phyloP scores from a whole-genome alignment of 2,888 invertebrate genomes.

The Apomyelois bistriatella region DNA sequence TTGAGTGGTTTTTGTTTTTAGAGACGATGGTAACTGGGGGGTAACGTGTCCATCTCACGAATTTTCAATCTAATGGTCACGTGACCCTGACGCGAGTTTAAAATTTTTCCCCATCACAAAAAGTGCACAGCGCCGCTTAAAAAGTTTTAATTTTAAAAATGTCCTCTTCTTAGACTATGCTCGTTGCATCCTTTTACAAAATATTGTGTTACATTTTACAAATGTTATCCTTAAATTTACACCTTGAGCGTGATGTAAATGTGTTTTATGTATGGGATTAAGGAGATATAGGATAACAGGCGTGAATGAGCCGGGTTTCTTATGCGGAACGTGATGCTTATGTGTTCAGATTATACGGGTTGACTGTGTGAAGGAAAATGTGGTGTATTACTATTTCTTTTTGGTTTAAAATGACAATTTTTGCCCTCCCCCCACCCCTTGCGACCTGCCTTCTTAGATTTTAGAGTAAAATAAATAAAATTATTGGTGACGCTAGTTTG shows the following conservation, averaged over 20 bases:
- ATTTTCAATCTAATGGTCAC: no score
- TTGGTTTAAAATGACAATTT: not conserved
- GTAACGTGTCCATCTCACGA: no score
- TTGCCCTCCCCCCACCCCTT: no score
- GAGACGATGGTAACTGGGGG: no score
- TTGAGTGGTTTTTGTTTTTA: no score
- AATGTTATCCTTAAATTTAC: slow-evolving; percentile 10
- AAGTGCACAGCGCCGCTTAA: no score
- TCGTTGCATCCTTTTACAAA: not conserved
- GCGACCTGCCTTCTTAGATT: no score
- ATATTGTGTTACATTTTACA: slow-evolving; percentile 6
- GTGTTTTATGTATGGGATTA: slow-evolving; percentile 10
- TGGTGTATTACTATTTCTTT: not conserved
- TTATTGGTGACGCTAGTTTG: no score
- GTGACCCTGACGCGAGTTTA: no score
- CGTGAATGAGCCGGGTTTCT: slow-evolving; percentile 6
- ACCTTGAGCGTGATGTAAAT: slow-evolving; percentile 6
- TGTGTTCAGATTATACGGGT: slow-evolving; percentile 1
- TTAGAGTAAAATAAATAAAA: no score
- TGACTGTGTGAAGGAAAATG: not conserved
- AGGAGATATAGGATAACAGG: slow-evolving; percentile 6
- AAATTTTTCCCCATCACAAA: no score
- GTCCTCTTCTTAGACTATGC: not conserved
- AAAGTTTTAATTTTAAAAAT: no score
- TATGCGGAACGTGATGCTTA: slow-evolving; percentile 2